These are phyloP conservation scores for Chionoecetes opilio DNA, from an alignment of 1,140 invertebrate species.

Conservation along the genomic window DNA sequence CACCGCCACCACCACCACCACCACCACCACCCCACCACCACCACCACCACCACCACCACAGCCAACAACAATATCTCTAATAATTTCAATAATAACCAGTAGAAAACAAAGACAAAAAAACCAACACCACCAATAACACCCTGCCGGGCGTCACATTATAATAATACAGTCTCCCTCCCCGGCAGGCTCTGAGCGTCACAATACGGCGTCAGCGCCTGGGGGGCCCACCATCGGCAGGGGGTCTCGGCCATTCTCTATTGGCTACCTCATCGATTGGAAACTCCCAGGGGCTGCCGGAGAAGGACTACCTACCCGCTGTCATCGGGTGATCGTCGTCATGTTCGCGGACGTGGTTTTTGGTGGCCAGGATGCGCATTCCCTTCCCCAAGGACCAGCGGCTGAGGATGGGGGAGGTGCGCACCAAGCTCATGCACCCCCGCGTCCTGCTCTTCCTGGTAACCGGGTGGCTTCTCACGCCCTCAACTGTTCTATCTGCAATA, in stretches of 20 bases:
- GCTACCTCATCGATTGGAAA: slow-evolving; percentile 64
- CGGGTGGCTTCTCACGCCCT: too few species aligned
- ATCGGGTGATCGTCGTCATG: slow-evolving; percentile 89
- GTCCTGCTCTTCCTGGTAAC: slow-evolving; percentile 89
- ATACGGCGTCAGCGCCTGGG: slow-evolving; percentile 74
- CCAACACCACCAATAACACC: too few species aligned
- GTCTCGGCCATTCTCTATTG: slow-evolving; percentile 39
- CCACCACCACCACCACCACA: too few species aligned
- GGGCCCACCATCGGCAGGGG: slow-evolving; percentile 78
- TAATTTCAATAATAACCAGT: too few species aligned
- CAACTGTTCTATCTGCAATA: too few species aligned
- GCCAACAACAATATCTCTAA: too few species aligned
- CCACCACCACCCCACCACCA: too few species aligned
- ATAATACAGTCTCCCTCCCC: background rate
- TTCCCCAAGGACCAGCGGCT: slow-evolving; percentile 78
- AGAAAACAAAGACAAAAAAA: too few species aligned
- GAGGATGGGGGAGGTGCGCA: slow-evolving; percentile 84
- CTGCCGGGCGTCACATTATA: background rate
- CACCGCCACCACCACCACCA: too few species aligned
- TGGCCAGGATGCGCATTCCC: slow-evolving; percentile 63
- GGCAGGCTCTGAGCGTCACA: slow-evolving; percentile 54
- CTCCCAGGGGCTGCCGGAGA: slow-evolving; percentile 82
- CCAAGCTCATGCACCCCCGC: slow-evolving; percentile 86
- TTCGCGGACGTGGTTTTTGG: slow-evolving; percentile 53
- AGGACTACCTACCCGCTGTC: slow-evolving; percentile 91